Evolutionary conservation across 2,888 invertebrate genomes (phyloP).

Genomic region (Creontiades dilutus): DNA sequence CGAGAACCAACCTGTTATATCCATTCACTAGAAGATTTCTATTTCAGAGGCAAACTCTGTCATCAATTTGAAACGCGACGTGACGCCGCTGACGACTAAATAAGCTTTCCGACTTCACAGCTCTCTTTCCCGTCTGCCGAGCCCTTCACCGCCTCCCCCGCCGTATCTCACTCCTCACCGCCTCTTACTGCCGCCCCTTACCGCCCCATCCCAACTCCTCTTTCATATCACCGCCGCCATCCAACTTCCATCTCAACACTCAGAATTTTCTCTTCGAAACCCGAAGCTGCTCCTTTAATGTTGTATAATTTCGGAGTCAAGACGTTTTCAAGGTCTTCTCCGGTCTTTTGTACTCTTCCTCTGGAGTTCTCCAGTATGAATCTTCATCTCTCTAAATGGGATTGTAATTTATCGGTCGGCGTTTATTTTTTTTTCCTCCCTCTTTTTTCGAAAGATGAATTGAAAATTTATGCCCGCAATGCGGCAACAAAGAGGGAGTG

Average conservation of each 20-base stretch:
- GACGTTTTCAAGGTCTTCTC: constrained; percentile 15
- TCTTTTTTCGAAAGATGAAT: neutral
- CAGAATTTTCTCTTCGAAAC: neutral
- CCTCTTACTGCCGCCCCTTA: too few species aligned
- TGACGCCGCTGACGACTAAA: constrained; percentile 24
- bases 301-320: constrained; percentile 2
- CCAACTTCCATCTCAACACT: constrained; percentile 15
- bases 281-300: constrained; percentile 10
- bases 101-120: constrained; percentile 11
- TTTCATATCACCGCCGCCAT: neutral
- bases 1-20: too few species aligned
- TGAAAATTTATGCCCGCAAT: constrained; percentile 23
- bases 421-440: neutral
- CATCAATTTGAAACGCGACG: constrained; percentile 14
- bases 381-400: constrained; percentile 11
- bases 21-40: neutral
- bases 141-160: neutral
- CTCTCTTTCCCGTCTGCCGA: neutral
- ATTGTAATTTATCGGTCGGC: constrained; percentile 2
- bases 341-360: neutral
- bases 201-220: neutral
- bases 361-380: neutral
- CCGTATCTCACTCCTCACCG: too few species aligned
- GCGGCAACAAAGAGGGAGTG: neutral
- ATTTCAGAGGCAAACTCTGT: neutral